phyloP scores from a whole-genome alignment of 2,888 invertebrate genomes.

The Mythimna albipuncta region DNA sequence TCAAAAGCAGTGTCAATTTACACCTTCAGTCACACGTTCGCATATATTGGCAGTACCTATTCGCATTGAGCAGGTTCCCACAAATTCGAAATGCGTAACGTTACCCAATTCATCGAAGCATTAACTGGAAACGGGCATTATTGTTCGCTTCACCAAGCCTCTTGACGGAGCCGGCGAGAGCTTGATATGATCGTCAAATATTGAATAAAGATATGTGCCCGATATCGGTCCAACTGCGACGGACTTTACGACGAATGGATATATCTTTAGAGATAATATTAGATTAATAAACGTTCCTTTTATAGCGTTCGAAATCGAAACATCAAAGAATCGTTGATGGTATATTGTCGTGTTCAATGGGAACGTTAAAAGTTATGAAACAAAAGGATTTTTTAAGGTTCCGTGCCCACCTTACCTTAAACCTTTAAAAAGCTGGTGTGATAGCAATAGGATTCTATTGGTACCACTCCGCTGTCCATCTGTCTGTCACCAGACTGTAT shows the following conservation, averaged over 20 bases:
- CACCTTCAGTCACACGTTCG: conserved; percentile 57
- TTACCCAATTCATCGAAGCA: conserved; percentile 79
- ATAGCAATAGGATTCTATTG: no score
- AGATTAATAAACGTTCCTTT: conserved; percentile 13
- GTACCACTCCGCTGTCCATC: no score
- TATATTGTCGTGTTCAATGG: background rate
- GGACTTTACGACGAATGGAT: conserved; percentile 14
- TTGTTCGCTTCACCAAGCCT: conserved; percentile 78
- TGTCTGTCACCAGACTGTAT: no score
- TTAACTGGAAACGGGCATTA: conserved; percentile 83
- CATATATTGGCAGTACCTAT: conserved; percentile 67
- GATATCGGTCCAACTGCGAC: conserved; percentile 7
- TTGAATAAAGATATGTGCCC: conserved; percentile 72
- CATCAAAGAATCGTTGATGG: conserved; percentile 5
- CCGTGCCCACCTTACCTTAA: no score
- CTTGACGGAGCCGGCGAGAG: conserved; percentile 70
- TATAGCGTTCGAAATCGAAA: conserved; percentile 3
- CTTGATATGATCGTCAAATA: conserved; percentile 80
- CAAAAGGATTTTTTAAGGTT: no score
- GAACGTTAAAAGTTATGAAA: background rate
- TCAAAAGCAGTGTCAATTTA: conserved; percentile 42
- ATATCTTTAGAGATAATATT: conserved; percentile 27
- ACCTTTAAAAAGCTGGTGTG: no score
- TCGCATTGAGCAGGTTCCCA: conserved; percentile 76
- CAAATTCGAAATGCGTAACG: conserved; percentile 72